A percentile compares a stretch with the other conserved stretches of the same genome.
Conservation (phyloP, 1,140 invertebrate species). For the Polypedilum vanderplanki region DNA sequence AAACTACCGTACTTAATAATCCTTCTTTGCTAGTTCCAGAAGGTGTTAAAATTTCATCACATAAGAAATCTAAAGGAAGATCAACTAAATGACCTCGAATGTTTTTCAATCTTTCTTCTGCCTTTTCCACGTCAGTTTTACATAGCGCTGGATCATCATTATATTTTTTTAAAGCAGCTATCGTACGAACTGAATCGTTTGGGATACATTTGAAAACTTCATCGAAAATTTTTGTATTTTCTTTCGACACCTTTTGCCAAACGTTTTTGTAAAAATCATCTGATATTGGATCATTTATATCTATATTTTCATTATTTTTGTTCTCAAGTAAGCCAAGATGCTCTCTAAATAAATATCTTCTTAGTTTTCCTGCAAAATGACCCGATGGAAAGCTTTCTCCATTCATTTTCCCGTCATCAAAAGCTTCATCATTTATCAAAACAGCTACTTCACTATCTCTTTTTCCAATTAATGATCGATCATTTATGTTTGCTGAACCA, state of each 20-base stretch:
- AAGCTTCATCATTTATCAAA: slow-evolving; percentile 69
- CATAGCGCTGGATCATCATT: slow-evolving; percentile 59
- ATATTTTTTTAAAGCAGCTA: slow-evolving; percentile 64
- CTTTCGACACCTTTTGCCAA: slow-evolving; percentile 68
- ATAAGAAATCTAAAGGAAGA: slow-evolving; percentile 78
- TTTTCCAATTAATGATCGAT: slow-evolving; percentile 84
- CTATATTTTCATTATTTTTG: slow-evolving; percentile 46
- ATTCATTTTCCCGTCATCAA: slow-evolving; percentile 72
- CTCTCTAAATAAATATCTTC: slow-evolving; percentile 82
- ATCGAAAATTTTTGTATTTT: slow-evolving; percentile 82
- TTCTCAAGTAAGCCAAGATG: slow-evolving; percentile 63
- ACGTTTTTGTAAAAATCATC: slow-evolving; percentile 72
- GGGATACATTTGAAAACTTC: slow-evolving; percentile 83
- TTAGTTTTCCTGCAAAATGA: slow-evolving; percentile 72
- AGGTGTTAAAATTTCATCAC: slow-evolving; percentile 74
- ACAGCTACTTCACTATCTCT: slow-evolving; percentile 94
- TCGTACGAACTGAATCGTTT: slow-evolving; percentile 66
- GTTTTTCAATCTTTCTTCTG: slow-evolving; percentile 60
- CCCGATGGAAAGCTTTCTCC: slow-evolving; percentile 71
- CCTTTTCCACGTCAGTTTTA: slow-evolving; percentile 58
- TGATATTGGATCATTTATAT: slow-evolving; percentile 65
- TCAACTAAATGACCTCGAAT: slow-evolving; percentile 82
- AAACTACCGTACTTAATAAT: slow-evolving; percentile 70
- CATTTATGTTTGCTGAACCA: slow-evolving; percentile 97
- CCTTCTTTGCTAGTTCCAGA: slow-evolving; percentile 71